Evolutionary conservation across 2,113 vertebrate genomes (phyloP).

Genomic region (Pongo abelii): DNA sequence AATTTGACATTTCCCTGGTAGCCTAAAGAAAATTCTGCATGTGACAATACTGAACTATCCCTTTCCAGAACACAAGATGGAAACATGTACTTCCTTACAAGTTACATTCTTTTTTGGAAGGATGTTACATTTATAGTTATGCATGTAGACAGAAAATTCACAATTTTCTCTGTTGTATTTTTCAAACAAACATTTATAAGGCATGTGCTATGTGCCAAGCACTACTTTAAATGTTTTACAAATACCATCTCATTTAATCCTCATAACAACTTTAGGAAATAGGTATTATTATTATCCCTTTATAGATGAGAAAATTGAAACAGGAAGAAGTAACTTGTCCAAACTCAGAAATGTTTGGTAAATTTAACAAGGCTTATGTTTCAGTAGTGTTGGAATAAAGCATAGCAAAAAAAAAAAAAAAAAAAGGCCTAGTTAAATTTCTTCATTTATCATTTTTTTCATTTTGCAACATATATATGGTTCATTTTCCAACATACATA

Average conservation of each 20-base stretch:
- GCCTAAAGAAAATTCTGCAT: conserved; percentile 13
- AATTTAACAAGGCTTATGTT: not conserved
- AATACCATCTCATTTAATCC: conserved; percentile 30
- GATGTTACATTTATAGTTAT: not conserved
- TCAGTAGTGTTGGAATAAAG: conserved; percentile 21
- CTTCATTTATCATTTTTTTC: conserved; percentile 19
- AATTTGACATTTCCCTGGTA: conserved; percentile 31
- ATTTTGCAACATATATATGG: not conserved
- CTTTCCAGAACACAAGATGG: not conserved
- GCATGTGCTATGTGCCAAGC: not conserved
- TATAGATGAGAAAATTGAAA: conserved; percentile 20
- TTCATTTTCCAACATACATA: not conserved
- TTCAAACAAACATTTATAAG: not conserved
- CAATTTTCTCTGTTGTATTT: not conserved
- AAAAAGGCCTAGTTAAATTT: conserved; percentile 4
- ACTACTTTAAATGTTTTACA: conserved; percentile 38
- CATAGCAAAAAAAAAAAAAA: not conserved
- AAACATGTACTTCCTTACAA: conserved; percentile 13
- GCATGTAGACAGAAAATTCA: not conserved
- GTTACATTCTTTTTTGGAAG: not conserved
- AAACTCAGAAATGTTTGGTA: conserved; percentile 43
- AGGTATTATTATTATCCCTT: not conserved
- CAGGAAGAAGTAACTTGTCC: not conserved
- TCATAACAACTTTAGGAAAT: not conserved
- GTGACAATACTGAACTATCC: not conserved